phyloP scores from a whole-genome alignment of 2,888 invertebrate genomes.

The Orchesella flavescens region DNA sequence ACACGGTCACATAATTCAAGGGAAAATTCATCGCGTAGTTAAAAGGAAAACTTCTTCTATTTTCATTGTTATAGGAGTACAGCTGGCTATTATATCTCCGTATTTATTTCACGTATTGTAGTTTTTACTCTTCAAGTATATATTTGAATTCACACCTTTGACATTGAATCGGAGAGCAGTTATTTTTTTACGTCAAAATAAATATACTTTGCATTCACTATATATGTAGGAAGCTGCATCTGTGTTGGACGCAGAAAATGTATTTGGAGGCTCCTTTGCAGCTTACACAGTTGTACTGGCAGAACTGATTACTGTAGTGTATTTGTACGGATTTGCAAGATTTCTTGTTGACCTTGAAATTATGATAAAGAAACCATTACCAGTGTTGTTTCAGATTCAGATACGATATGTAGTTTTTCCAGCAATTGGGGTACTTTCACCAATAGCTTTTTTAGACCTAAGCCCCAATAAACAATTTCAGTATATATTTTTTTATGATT shows the following conservation, averaged over 20 bases:
- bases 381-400: conserved; percentile 55
- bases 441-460: too few relatives aligned
- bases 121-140: neutral
- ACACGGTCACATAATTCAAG: conserved; percentile 27
- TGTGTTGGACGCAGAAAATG: conserved; percentile 45
- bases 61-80: conserved; percentile 32
- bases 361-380: conserved; percentile 32
- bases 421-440: conserved; percentile 36
- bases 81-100: conserved; percentile 38
- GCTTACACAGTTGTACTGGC: conserved; percentile 47
- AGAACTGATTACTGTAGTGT: conserved; percentile 49
- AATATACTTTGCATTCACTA: too few relatives aligned
- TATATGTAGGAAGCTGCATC: conserved; percentile 16
- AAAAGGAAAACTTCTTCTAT: conserved; percentile 10
- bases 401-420: conserved; percentile 55
- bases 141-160: neutral
- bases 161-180: neutral
- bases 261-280: conserved; percentile 61
- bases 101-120: conserved; percentile 39
- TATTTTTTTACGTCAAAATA: neutral
- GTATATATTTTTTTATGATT: too few relatives aligned
- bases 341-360: conserved; percentile 61
- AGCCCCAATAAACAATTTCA: too few relatives aligned
- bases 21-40: conserved; percentile 5
- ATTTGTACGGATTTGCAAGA: conserved; percentile 47